Evolutionary conservation across 2,113 vertebrate genomes (phyloP).

Genomic region (Elephas maximus): DNA sequence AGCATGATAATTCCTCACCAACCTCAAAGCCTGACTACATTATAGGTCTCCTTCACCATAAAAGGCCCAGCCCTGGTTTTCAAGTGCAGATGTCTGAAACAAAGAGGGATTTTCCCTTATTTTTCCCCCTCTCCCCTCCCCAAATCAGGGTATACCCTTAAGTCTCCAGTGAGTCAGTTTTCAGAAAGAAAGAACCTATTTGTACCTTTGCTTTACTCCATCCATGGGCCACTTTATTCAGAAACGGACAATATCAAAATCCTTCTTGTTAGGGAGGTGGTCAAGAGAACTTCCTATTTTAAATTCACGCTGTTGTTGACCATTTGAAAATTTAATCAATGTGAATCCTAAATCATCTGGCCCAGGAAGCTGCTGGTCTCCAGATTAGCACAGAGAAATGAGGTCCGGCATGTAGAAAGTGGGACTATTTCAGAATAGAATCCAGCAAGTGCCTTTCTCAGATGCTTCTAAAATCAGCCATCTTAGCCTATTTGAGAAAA

Average conservation of each 20-base stretch:
- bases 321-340: not conserved
- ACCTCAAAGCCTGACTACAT: constrained; percentile 33
- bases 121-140: not conserved
- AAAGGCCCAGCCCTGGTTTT: constrained; percentile 4
- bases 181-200: not conserved
- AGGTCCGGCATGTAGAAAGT: not conserved
- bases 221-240: not conserved
- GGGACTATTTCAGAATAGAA: rapidly evolving
- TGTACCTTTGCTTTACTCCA: not conserved
- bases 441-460: not conserved
- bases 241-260: not conserved
- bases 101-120: not conserved
- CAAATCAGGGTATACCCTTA: not conserved
- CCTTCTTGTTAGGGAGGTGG: not conserved
- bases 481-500: not conserved
- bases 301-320: not conserved
- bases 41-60: not conserved
- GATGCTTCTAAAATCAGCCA: not conserved
- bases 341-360: not conserved
- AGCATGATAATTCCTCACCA: constrained; percentile 37
- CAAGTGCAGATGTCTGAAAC: not conserved
- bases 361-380: not conserved
- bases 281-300: not conserved
- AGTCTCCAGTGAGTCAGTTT: not conserved
- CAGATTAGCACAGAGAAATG: not conserved